Conservation (phyloP, 2,113 vertebrate genomes). For the Daboia siamensis region DNA sequence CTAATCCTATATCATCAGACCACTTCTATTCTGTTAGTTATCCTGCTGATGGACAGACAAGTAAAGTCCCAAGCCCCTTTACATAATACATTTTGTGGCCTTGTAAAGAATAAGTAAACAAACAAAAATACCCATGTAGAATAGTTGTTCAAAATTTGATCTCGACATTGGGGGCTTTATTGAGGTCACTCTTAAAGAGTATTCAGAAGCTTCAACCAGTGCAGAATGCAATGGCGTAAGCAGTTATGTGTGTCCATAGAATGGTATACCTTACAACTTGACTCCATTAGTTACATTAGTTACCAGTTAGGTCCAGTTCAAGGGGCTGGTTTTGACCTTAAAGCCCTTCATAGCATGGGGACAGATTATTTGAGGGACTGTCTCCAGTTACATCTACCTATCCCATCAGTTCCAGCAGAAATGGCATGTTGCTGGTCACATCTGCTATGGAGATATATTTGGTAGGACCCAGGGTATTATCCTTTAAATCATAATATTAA, state of each 20-base stretch:
- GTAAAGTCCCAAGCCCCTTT: not conserved
- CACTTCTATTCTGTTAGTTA: not conserved
- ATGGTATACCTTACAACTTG: not conserved
- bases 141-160: not conserved
- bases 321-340: not conserved
- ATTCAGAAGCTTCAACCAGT: not conserved
- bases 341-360: not conserved
- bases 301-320: not conserved
- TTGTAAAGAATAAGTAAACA: not conserved
- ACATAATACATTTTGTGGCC: not conserved
- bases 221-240: not conserved
- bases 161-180: not conserved
- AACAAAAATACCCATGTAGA: not conserved
- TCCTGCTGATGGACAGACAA: not conserved
- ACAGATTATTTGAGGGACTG: not conserved
- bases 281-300: not conserved
- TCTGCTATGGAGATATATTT: not conserved
- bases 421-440: not conserved
- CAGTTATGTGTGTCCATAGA: not conserved
- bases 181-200: not conserved
- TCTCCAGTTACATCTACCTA: not conserved
- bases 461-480: not conserved
- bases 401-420: not conserved
- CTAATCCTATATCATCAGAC: not conserved
- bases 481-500: not conserved